Evolutionary conservation across 2,888 invertebrate species (phyloP).

Genomic region (Idaea aversata): DNA sequence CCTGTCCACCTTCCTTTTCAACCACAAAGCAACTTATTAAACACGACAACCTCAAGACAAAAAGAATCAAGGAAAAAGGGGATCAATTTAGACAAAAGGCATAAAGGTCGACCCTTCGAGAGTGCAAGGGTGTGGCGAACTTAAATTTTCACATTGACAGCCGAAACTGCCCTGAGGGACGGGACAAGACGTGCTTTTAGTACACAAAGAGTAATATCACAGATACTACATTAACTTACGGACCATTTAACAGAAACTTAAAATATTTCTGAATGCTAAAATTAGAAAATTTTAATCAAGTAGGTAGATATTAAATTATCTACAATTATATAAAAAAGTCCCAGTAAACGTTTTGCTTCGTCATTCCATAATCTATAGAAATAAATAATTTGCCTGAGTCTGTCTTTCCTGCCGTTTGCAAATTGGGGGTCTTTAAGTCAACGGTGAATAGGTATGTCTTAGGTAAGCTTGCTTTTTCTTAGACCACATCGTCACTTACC

Average conservation of each 20-base stretch:
- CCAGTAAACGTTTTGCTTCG: no score
- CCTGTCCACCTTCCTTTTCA: conserved; percentile 8
- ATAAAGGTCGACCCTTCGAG: conserved; percentile 71
- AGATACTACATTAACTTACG: not conserved
- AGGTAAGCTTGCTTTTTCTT: no score
- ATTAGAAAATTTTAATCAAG: no score
- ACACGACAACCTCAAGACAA: conserved; percentile 18
- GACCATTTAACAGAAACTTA: not conserved
- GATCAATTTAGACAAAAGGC: conserved; percentile 76
- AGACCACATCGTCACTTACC: no score
- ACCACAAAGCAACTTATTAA: conserved; percentile 2
- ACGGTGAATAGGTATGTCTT: no score
- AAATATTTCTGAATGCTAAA: no score
- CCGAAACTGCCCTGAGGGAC: conserved; percentile 77
- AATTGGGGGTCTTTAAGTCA: no score
- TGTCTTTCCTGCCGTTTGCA: no score
- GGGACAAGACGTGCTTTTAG: conserved; percentile 71
- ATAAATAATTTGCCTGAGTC: no score
- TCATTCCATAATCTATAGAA: no score
- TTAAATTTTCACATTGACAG: conserved; percentile 81
- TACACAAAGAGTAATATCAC: conserved; percentile 32
- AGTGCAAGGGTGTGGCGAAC: conserved; percentile 78
- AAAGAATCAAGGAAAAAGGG: conserved; percentile 36
- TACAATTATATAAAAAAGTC: no score
- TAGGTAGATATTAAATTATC: no score